phyloP scores from a whole-genome alignment of 2,797 vertebrate species.

The Sebastes diploproa region DNA sequence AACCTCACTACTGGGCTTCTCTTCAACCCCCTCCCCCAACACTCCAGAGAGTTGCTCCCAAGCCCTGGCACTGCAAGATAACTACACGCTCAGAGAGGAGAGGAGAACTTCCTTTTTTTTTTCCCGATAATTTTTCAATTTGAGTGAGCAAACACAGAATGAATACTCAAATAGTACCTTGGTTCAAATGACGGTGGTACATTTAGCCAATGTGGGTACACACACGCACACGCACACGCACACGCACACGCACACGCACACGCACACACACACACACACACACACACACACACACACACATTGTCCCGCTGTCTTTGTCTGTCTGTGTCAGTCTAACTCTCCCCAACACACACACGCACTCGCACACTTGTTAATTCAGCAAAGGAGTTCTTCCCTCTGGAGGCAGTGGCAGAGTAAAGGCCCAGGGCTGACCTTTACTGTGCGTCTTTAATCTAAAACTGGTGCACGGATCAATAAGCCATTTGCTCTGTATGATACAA shows the following conservation, averaged over 20 bases:
- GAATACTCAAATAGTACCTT: slow-evolving; percentile 78
- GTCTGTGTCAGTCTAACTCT: slow-evolving; percentile 12
- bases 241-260: background rate
- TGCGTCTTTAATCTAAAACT: slow-evolving; percentile 79
- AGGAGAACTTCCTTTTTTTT: slow-evolving; percentile 80
- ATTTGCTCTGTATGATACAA: slow-evolving; percentile 76
- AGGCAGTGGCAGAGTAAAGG: slow-evolving; percentile 50
- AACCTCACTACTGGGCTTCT: slow-evolving; percentile 31
- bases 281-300: background rate
- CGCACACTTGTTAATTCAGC: slow-evolving; percentile 64
- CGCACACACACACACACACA: background rate
- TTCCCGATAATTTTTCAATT: slow-evolving; percentile 91
- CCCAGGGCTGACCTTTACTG: slow-evolving; percentile 73
- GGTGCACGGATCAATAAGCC: slow-evolving; percentile 79
- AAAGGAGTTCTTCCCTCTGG: slow-evolving; percentile 60
- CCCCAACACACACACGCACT: background rate
- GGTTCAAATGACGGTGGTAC: slow-evolving; percentile 47
- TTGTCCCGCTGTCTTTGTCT: slow-evolving; percentile 4
- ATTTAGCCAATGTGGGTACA: slow-evolving; percentile 33
- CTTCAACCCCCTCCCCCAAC: slow-evolving; percentile 7
- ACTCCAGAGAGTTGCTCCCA: slow-evolving; percentile 65
- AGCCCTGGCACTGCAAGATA: slow-evolving; percentile 68
- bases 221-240: background rate
- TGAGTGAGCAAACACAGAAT: slow-evolving; percentile 84
- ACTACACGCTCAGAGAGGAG: slow-evolving; percentile 75